These are phyloP conservation scores for Myrmecophaga tridactyla DNA, from an alignment of 2,113 vertebrate genomes.

Conservation along the genomic window DNA sequence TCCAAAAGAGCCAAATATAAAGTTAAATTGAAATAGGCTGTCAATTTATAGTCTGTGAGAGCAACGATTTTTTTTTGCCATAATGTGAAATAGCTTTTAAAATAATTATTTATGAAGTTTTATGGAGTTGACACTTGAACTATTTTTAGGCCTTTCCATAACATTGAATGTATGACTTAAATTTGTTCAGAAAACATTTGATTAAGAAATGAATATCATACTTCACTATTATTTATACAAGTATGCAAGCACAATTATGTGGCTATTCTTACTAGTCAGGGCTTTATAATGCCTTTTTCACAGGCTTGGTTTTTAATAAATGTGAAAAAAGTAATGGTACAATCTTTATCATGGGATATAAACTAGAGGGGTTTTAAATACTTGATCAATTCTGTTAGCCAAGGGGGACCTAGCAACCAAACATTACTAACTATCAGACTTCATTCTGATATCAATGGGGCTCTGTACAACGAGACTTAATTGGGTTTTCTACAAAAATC, in stretches of 20 bases:
- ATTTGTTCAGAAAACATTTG: not conserved
- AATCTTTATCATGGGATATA: not conserved
- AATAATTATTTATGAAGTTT: not conserved
- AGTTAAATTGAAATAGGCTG: not conserved
- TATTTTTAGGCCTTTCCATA: not conserved
- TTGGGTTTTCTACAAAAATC: constrained; percentile 54
- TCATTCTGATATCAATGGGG: not conserved
- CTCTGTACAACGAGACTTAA: constrained; percentile 18
- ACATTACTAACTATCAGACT: not conserved
- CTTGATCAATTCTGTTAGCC: not conserved
- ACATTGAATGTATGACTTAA: not conserved
- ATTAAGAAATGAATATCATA: not conserved
- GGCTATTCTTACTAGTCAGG: not conserved
- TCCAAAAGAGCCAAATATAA: not conserved
- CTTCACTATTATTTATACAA: not conserved
- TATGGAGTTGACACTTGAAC: not conserved
- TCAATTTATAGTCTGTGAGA: not conserved
- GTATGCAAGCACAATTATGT: not conserved
- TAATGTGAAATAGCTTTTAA: not conserved
- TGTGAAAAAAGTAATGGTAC: not conserved
- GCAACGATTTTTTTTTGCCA: not conserved
- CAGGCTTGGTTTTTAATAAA: not conserved
- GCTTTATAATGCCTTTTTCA: not conserved
- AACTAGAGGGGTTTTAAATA: not conserved
- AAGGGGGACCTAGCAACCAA: not conserved